Evolutionary conservation across 1,140 invertebrate species (phyloP).

Genomic region (Neocloeon triangulifer): DNA sequence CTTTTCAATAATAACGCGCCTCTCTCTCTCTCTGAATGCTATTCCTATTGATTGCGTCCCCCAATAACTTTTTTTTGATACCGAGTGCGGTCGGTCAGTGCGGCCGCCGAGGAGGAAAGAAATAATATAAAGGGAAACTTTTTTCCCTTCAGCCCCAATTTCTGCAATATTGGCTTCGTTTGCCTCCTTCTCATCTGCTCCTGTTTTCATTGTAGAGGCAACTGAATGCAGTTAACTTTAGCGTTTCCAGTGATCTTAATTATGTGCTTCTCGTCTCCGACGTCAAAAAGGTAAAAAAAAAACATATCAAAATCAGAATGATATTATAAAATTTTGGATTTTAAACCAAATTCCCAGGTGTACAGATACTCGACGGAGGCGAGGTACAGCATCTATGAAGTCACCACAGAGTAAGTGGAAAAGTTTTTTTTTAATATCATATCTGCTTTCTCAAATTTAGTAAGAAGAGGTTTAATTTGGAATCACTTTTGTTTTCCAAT

Average conservation of each 20-base stretch:
- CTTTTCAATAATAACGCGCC: not conserved
- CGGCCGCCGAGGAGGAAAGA: too few relatives aligned
- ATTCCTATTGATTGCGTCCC: not conserved
- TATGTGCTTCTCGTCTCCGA: conserved; percentile 50
- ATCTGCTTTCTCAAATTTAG: too few relatives aligned
- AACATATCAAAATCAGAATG: conserved; percentile 1
- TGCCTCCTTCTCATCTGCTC: conserved; percentile 3
- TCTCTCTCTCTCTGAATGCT: not conserved
- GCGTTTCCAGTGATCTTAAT: conserved; percentile 48
- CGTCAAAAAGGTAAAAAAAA: conserved; percentile 19
- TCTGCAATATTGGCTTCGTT: too few relatives aligned
- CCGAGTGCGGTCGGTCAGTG: too few relatives aligned
- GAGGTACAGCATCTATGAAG: conserved; percentile 50
- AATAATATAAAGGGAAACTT: too few relatives aligned
- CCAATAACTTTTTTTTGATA: too few relatives aligned
- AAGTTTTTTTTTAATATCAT: too few relatives aligned
- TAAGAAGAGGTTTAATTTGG: too few relatives aligned
- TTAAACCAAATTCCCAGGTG: conserved; percentile 15
- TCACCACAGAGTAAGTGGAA: conserved; percentile 35
- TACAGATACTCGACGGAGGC: conserved; percentile 31
- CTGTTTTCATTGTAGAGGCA: conserved; percentile 32
- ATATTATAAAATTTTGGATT: conserved; percentile 4
- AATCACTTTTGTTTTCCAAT: too few relatives aligned
- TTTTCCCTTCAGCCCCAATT: too few relatives aligned
- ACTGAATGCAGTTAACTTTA: conserved; percentile 47